Evolutionary conservation across 2,113 vertebrate species (phyloP).

Genomic region (Epinephelus moara): DNA sequence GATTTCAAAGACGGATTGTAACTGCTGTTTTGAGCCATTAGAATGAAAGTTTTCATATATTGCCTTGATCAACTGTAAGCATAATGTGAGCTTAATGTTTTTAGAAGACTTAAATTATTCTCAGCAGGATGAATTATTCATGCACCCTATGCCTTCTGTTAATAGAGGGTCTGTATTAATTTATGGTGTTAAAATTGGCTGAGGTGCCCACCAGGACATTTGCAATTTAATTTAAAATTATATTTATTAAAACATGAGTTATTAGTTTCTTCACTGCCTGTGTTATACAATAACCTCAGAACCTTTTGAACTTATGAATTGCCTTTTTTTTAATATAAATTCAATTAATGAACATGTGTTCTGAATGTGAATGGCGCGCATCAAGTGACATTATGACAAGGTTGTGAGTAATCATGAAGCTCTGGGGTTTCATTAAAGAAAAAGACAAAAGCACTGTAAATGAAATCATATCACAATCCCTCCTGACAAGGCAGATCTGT

Average conservation of each 20-base stretch:
- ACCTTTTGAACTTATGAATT: conserved; percentile 14
- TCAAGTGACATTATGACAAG: conserved; percentile 9
- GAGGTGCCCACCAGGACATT: conserved; percentile 30
- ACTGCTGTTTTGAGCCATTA: conserved; percentile 56
- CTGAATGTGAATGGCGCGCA: conserved; percentile 9
- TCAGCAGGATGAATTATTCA: conserved; percentile 50
- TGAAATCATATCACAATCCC: background rate
- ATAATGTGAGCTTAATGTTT: conserved; percentile 44
- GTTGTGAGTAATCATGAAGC: conserved; percentile 7
- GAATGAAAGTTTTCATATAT: conserved; percentile 38
- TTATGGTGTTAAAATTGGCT: conserved; percentile 50
- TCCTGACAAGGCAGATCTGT: background rate
- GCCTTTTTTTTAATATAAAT: conserved; percentile 1
- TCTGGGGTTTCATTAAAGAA: conserved; percentile 4
- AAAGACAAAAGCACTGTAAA: conserved; percentile 16
- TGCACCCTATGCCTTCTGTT: conserved; percentile 41
- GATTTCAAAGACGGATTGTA: conserved; percentile 22
- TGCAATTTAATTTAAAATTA: conserved; percentile 43
- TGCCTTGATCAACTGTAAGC: conserved; percentile 29
- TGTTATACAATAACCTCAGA: background rate
- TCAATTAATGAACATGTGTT: background rate
- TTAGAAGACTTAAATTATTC: conserved; percentile 29
- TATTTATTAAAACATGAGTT: conserved; percentile 62
- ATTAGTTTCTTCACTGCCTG: conserved; percentile 29
- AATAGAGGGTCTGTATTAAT: conserved; percentile 48